Percentiles rank a stretch among this genome's conserved stretches.
Conservation (phyloP, 2,888 invertebrate genomes). For the Trichogramma evanescens region DNA sequence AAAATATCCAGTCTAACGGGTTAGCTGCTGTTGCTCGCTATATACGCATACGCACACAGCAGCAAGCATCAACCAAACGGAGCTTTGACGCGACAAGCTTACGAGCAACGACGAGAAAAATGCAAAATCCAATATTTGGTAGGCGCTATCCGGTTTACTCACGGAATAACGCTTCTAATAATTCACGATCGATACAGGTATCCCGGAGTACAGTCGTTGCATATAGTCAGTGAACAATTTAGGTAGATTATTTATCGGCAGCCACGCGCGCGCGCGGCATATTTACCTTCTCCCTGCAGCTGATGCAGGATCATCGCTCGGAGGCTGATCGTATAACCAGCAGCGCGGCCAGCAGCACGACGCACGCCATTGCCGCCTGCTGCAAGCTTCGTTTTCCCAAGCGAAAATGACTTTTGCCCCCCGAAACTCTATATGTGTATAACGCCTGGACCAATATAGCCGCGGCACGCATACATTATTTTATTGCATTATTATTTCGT, state of each 20-base stretch:
- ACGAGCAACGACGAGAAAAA: too few species aligned
- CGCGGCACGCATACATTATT: too few species aligned
- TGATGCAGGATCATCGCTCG: background rate
- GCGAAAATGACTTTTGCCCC: conserved; percentile 17
- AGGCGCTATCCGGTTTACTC: conserved; percentile 12
- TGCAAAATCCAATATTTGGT: conserved; percentile 13
- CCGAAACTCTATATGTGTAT: conserved; percentile 7
- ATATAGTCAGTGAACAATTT: conserved; percentile 10
- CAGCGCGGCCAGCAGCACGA: background rate
- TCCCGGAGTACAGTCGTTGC: too few species aligned
- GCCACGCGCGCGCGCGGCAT: conserved; percentile 1
- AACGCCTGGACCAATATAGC: too few species aligned
- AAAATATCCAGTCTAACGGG: too few species aligned
- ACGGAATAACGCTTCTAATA: conserved; percentile 15
- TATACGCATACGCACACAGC: too few species aligned
- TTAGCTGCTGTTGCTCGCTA: too few species aligned
- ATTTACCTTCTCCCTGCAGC: conserved; percentile 13
- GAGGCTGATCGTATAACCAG: conserved; percentile 7
- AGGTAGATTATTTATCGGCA: conserved; percentile 14
- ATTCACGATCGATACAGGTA: conserved; percentile 14
- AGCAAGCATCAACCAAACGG: too few species aligned
- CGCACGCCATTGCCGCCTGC: conserved; percentile 12
- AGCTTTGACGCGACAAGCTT: too few species aligned
- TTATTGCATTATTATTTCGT: conserved; percentile 8
- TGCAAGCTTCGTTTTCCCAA: conserved; percentile 14